Conservation (phyloP, 2,113 vertebrate species). For the Lophotis ruficrista region DNA sequence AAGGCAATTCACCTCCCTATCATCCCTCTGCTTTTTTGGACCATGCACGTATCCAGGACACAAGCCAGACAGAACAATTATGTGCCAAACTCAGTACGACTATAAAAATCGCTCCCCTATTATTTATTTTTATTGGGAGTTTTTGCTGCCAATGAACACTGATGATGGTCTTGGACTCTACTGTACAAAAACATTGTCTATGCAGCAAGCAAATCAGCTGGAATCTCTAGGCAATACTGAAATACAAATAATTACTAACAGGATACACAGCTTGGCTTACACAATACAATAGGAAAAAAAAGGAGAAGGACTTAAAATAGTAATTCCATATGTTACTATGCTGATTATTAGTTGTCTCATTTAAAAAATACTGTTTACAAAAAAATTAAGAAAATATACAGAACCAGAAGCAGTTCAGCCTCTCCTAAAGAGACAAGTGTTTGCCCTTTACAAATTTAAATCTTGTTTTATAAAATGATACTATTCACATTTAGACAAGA, state of each 20-base stretch:
- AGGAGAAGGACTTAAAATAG: not conserved
- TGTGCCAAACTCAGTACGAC: not conserved
- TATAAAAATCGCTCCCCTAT: not conserved
- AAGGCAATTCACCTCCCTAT: not conserved
- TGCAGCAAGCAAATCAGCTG: not conserved
- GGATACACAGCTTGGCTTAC: conserved; percentile 26
- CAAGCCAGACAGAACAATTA: not conserved
- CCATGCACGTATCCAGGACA: not conserved
- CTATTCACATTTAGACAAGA: not conserved
- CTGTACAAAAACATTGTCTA: not conserved
- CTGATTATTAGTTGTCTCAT: not conserved
- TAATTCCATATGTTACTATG: not conserved
- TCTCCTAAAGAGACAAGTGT: not conserved
- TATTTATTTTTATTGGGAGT: not conserved
- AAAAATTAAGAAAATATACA: not conserved
- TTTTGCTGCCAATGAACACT: not conserved
- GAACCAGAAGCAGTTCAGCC: not conserved
- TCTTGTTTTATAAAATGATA: not conserved
- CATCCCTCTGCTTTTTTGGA: not conserved
- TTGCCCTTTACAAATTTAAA: not conserved
- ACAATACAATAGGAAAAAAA: not conserved
- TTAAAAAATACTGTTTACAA: not conserved
- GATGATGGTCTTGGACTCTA: not conserved
- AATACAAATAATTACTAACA: conserved; percentile 43
- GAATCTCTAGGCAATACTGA: conserved; percentile 22